phyloP scores from a whole-genome alignment of 2,113 vertebrate genomes.

The Arizona elegans region DNA sequence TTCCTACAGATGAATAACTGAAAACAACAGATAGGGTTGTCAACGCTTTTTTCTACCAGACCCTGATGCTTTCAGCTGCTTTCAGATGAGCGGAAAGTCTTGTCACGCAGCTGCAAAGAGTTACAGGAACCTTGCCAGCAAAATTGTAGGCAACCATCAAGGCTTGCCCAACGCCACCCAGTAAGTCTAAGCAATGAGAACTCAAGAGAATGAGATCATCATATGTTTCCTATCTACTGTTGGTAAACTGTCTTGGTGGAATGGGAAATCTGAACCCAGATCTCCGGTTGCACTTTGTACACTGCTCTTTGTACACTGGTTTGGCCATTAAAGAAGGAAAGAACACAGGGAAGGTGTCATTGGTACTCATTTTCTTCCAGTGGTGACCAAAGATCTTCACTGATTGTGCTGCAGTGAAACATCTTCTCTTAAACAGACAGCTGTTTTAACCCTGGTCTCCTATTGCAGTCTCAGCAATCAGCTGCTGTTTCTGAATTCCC shows the following conservation, averaged over 20 bases:
- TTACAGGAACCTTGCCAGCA: not conserved
- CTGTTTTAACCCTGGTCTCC: not conserved
- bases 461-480: not conserved
- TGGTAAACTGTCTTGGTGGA: not conserved
- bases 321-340: not conserved
- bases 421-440: not conserved
- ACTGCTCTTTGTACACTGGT: not conserved
- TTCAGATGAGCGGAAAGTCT: not conserved
- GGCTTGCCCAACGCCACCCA: conserved; percentile 13
- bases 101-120: not conserved
- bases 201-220: conserved; percentile 15
- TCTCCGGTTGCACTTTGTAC: not conserved
- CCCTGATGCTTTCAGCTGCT: not conserved
- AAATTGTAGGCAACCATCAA: not conserved
- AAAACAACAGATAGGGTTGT: not conserved
- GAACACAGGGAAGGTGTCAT: not conserved
- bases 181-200: not conserved
- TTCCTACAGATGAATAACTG: not conserved
- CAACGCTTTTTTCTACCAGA: not conserved
- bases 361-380: not conserved
- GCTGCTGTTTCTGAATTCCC: not conserved
- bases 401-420: not conserved
- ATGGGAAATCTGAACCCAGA: not conserved
- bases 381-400: not conserved
- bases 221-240: not conserved